Evolutionary conservation across 1,140 invertebrate species (phyloP), one percentile per base, ranked within the genome.

Genomic region (Lordiphosa mommai): DNA sequence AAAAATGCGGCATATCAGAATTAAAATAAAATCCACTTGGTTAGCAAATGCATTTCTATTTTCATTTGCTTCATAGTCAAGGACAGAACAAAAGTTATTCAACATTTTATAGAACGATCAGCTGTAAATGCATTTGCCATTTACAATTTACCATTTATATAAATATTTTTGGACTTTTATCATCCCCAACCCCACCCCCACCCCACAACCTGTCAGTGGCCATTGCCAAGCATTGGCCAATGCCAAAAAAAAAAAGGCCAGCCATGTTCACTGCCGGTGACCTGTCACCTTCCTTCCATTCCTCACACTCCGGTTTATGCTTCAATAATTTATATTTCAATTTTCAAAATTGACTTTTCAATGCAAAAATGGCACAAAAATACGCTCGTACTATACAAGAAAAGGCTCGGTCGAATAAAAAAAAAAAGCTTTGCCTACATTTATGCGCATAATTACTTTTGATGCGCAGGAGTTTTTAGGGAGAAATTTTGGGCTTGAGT

Each of bases 291-390:
- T 32, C 5, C 4, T 4, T n/a, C 13, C 7, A 9, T 1, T 14
- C 29, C 4, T 6, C 34, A 14, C 61, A 32, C n/a, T 48, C 53
- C 66, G 40, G 29, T 64, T 56, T 23, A 73, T 46, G 69, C 65
- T 61, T 80, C 65, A 73, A 80, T 71, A 74, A 80, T 80, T 80
- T 73, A 80, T 66, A 70, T 70, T 80, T 80, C 60, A 52, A 80
- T 70, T 80, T 70, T 60, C 9, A 43, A 56, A 70, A 80, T 66
- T 73, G 74, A 61, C 60, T 57, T 70, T 73, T 66, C 50, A 66
- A 59, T 61, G 70, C 46, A 32, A 33, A 57, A 67, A 47, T 43
- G 47, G n/a, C 9, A 14, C 33, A 37, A 50, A 27, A 53, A 20
- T n/a, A 20, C 2, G 10, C 9, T 7, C 4, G 30, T 5, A 16